Conservation (phyloP, 1,140 invertebrate species). For the Aphelenchoides avenae region DNA sequence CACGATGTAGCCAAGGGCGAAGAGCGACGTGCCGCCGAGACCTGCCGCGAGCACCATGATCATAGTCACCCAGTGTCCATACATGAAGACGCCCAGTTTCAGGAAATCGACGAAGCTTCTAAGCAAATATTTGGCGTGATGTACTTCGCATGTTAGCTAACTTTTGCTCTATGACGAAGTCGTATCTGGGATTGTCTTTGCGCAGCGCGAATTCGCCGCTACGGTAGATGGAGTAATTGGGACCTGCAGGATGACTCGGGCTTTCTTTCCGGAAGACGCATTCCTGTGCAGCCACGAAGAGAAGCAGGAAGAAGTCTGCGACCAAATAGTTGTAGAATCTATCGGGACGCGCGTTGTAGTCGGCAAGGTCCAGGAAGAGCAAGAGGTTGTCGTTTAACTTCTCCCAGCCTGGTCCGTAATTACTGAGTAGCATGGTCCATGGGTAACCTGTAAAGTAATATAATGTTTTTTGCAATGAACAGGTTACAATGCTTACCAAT, state of each 20-base stretch:
- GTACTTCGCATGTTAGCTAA: slow-evolving; percentile 7
- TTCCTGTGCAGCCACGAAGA: slow-evolving; percentile 78
- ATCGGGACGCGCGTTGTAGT: slow-evolving; percentile 69
- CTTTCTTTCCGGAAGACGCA: slow-evolving; percentile 45
- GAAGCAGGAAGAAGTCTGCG: slow-evolving; percentile 83
- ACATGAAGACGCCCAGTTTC: slow-evolving; percentile 51
- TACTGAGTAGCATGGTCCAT: slow-evolving; percentile 67
- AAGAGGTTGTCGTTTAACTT: slow-evolving; percentile 67
- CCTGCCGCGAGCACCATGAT: slow-evolving; percentile 52
- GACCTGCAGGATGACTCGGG: slow-evolving; percentile 46
- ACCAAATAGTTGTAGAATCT: slow-evolving; percentile 69
- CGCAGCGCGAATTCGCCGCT: slow-evolving; percentile 31
- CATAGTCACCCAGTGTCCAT: slow-evolving; percentile 58
- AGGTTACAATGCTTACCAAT: slow-evolving; percentile 13
- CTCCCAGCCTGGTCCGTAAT: too few species aligned
- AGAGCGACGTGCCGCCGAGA: slow-evolving; percentile 56
- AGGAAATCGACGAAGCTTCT: slow-evolving; percentile 57
- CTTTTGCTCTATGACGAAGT: slow-evolving; percentile 52
- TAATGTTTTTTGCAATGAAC: slow-evolving; percentile 6
- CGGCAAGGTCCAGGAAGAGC: slow-evolving; percentile 84
- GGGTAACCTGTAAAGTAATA: slow-evolving; percentile 66
- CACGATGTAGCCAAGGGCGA: slow-evolving; percentile 55
- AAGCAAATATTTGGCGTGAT: neutral
- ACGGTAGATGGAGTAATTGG: slow-evolving; percentile 51
- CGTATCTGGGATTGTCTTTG: slow-evolving; percentile 50